Base-by-base conservation (phyloP, 2,113 vertebrate species). In the Sphyrna mokarran region DNA sequence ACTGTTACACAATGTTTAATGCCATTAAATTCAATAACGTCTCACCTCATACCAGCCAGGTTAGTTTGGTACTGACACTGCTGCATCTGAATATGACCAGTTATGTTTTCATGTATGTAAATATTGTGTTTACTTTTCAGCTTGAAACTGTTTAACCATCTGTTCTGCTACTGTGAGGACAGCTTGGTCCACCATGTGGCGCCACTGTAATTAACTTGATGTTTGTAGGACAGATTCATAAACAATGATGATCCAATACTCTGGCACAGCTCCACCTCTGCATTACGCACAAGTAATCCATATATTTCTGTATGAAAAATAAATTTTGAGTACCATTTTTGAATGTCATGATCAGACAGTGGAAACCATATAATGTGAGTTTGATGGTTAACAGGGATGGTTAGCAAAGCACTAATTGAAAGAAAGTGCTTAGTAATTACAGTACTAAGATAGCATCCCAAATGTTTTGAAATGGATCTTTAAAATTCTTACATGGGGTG, bases 101-200 rank as follows among this genome's bases (percentile, higher is more conserved):
- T 72, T 43, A 95, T 29, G 23, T 72, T 48, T 95, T 76, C 94
- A 72, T 8, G 26, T 76, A 26, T 95, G 40, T 29, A 72, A 95
- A 72, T 95, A 22, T 48, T 70, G 11, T 43, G 94, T 95, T 95
- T 70, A 48, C 26, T 48, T 68, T 95, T 95, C 43, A 3, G 40
- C 40, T 95, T 72, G 66, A 95, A 33, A 54, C 23, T 95, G 69
- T 72, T 72, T 69, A 95, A 33, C 66, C 94, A 95, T 72, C 94
- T 76, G 94, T 95, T 43, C 94, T 40, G 13, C 26, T 16, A n/a
- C 43, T 95, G 68, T 1, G 37, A 43, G 26, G 40, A 26, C 69
- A 95, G 40, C 43, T 93, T 95, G 40, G 69, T 29, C 93, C 43
- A 95, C 23, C 40, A 33, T 95, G 94, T 29, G 37, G 68, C 14